Evolutionary conservation across 2,888 invertebrate species (phyloP).

Genomic region (Callimorpha dominula): DNA sequence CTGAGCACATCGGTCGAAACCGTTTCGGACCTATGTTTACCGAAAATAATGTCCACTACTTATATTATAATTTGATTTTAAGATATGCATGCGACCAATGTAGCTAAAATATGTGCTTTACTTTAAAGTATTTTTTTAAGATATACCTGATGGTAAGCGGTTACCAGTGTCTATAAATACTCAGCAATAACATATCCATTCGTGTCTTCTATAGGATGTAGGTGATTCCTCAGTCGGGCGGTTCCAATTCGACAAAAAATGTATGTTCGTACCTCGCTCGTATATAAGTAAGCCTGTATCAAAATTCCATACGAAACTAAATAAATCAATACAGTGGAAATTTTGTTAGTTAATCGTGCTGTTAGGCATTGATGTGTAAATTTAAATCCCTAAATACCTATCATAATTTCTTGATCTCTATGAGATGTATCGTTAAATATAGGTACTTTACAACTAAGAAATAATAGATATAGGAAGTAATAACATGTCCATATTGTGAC

Average conservation of each 20-base stretch:
- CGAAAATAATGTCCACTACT: conserved; percentile 62
- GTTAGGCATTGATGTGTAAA: conserved; percentile 26
- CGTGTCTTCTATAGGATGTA: background rate
- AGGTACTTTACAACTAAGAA: conserved; percentile 10
- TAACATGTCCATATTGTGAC: conserved; percentile 24
- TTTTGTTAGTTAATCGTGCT: too few relatives aligned
- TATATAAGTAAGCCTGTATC: too few relatives aligned
- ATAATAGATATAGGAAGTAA: conserved; percentile 27
- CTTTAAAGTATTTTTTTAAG: background rate
- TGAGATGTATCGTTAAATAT: conserved; percentile 35
- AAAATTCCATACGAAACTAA: too few relatives aligned
- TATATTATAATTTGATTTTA: conserved; percentile 25
- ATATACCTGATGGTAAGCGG: too few relatives aligned
- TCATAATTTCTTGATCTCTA: conserved; percentile 35
- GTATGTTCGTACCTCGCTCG: background rate
- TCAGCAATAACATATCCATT: background rate
- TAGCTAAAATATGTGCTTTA: background rate
- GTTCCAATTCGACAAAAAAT: background rate
- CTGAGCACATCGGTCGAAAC: conserved; percentile 68
- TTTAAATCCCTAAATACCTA: conserved; percentile 18
- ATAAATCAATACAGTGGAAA: too few relatives aligned
- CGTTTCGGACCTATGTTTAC: conserved; percentile 76
- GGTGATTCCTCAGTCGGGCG: background rate
- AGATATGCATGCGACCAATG: conserved; percentile 2
- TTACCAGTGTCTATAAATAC: too few relatives aligned